These are phyloP conservation scores for Zaprionus kolodkinae DNA, from an alignment of 1,140 invertebrate species.

Conservation along the genomic window DNA sequence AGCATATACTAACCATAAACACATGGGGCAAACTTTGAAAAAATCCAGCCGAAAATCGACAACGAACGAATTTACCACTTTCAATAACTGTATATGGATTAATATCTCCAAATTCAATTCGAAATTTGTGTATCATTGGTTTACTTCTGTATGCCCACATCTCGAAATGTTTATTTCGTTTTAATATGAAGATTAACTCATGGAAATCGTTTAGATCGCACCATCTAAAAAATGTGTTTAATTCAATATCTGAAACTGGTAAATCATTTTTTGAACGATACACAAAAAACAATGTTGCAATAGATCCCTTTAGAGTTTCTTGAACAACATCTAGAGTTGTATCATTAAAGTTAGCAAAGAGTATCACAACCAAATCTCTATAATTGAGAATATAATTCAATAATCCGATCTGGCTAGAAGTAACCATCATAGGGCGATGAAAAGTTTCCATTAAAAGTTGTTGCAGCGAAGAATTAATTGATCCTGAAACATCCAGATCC, in stretches of 20 bases:
- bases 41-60: not conserved
- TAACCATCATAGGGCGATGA: not conserved
- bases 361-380: not conserved
- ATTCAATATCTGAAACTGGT: not conserved
- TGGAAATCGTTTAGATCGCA: not conserved
- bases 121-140: not conserved
- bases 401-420: not conserved
- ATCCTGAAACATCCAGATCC: not conserved
- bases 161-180: not conserved
- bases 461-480: not conserved
- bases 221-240: not conserved
- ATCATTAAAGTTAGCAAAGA: not conserved
- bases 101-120: not conserved
- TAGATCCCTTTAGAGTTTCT: not conserved
- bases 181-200: not conserved
- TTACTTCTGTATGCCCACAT: not conserved
- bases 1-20: not conserved
- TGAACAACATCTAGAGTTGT: not conserved
- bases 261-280: not conserved
- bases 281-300: not conserved
- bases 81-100: not conserved
- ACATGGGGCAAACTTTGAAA: not conserved
- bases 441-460: slow-evolving; percentile 2
- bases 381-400: not conserved
- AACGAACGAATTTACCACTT: no score